Conservation (phyloP, 2,888 invertebrate species). For the Amblyteles armatorius region DNA sequence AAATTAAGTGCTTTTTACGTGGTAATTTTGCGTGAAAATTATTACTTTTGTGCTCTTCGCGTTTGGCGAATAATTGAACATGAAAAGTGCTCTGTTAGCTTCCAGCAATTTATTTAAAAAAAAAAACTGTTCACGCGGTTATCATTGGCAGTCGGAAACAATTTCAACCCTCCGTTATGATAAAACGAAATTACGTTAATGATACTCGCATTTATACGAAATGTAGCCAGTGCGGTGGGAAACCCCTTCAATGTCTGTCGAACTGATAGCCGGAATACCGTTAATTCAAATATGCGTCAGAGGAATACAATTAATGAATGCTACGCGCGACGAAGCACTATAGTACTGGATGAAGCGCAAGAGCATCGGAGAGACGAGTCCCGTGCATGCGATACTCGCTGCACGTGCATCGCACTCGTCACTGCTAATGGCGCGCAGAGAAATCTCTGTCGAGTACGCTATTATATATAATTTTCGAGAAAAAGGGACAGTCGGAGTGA, state of each 20-base stretch:
- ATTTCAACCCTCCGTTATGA: not conserved
- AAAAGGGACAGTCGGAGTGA: constrained; percentile 37
- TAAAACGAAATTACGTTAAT: not conserved
- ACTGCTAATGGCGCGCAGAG: constrained; percentile 47
- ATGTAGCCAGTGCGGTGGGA: not conserved
- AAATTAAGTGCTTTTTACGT: no score
- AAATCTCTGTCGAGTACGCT: constrained; percentile 46
- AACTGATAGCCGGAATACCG: constrained; percentile 22
- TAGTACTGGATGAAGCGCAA: not conserved
- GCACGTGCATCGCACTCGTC: not conserved
- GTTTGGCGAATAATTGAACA: not conserved
- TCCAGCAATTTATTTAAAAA: no score
- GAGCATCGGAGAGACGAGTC: not conserved
- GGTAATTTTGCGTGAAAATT: no score
- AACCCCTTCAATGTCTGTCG: not conserved
- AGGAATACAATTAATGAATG: constrained; percentile 48
- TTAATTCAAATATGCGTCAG: constrained; percentile 21
- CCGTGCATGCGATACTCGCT: constrained; percentile 1
- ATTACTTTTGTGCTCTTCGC: no score
- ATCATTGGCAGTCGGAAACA: not conserved
- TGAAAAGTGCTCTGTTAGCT: no score
- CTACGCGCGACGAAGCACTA: not conserved
- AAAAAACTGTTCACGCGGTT: not conserved
- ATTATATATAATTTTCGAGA: constrained; percentile 60
- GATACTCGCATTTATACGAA: not conserved